phyloP scores from a whole-genome alignment of 2,113 vertebrate species.

The Irena cyanogastra region DNA sequence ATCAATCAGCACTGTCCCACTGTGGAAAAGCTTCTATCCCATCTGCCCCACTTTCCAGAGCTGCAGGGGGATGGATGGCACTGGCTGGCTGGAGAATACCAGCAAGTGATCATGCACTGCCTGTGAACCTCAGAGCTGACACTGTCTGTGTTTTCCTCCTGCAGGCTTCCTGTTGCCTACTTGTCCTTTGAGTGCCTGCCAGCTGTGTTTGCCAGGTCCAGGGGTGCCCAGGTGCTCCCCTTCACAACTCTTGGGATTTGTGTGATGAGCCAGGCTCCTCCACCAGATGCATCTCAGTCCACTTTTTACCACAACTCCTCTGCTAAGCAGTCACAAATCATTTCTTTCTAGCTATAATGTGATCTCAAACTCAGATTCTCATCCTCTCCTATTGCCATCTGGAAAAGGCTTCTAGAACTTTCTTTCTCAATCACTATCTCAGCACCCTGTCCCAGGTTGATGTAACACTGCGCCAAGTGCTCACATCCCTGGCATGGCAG shows the following conservation, averaged over 20 bases:
- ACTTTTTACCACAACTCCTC: not conserved
- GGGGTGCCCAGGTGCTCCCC: not conserved
- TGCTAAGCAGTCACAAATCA: not conserved
- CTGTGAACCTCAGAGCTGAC: not conserved
- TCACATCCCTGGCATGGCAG: not conserved
- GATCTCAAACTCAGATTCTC: not conserved
- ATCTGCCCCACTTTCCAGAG: not conserved
- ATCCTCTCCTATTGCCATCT: not conserved
- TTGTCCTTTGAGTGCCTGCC: not conserved
- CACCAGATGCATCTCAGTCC: not conserved
- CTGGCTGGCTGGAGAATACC: not conserved
- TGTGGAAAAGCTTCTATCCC: not conserved
- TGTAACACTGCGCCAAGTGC: not conserved
- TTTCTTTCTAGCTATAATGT: not conserved
- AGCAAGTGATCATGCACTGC: not conserved
- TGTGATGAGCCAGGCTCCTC: not conserved
- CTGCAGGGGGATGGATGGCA: accelerated
- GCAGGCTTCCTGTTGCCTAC: not conserved
- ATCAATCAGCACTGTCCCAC: not conserved
- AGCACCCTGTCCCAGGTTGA: not conserved
- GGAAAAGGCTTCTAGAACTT: not conserved
- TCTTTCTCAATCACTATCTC: not conserved
- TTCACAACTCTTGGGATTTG: not conserved
- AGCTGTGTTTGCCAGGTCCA: not conserved
- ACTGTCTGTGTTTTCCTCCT: not conserved